Base-by-base conservation (phyloP, 2,888 invertebrate species). In the Lepas anatifera region DNA sequence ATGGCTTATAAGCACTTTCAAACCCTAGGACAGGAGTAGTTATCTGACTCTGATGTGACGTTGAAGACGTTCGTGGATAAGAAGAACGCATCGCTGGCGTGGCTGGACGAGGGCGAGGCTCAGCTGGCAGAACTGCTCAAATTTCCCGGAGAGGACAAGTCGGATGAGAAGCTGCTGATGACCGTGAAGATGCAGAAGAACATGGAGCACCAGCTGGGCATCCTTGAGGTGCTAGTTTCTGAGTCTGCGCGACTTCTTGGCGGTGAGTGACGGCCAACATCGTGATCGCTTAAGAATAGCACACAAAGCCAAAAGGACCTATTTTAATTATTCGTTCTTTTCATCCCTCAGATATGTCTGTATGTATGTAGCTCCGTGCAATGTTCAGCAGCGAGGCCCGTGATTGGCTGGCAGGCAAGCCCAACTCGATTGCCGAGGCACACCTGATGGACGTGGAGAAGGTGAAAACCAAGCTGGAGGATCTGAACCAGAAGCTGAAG, bases 141-240 rank as follows among this genome's bases (percentile, higher is more conserved):
- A 29, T 66, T 66, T 27, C 66, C 66, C 13, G 66, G 66, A 37
- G 66, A 66, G 39, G 66, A 66, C 39, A 66, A 66, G 66, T 66
- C 66, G 2, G 66, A 66, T 39, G 66, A 66, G 39, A 66, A 66
- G 66, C 66, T 66, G 25, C 27, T 66, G 25, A 66, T 66, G 66
- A 66, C 66, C 25, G 66, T 66, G 13, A 39, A 66, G 39, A 66
- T 37, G 37, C 66, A 66, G 39, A 66, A 66, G 66, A 41, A 39
- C 66, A 66, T 66, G 66, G 66, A 66, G n/a, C 39, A 6, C 16
- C 37, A 66, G 39, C n/a, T 39, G 25, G 27, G 25, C 39, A 66
- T 29, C 4, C 39, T 66, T 11, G 66, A 37, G 11, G n/a, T 11
- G 16, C 25, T 66, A 39, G 39, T 66, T 1, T 6, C 39, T 1